phyloP scores from a whole-genome alignment of 1,140 invertebrate species.

The Alviniconcha marisindica region DNA sequence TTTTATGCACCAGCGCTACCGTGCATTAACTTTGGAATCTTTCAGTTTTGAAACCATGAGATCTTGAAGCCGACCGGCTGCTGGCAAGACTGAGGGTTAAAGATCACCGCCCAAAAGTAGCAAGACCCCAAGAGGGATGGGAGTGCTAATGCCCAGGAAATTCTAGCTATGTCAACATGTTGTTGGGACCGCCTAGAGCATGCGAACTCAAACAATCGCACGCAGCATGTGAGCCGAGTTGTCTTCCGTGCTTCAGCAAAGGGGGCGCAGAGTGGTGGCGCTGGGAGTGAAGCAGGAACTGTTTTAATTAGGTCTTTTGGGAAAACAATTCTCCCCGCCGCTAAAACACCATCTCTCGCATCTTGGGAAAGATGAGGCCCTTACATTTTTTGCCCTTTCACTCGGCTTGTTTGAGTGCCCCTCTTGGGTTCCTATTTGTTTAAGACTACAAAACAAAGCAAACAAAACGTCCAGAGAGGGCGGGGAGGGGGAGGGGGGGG shows the following conservation, averaged over 20 bases:
- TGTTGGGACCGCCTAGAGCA: not conserved
- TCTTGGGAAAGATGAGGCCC: not conserved
- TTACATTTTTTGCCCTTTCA: not conserved
- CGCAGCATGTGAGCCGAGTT: not conserved
- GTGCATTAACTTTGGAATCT: no score
- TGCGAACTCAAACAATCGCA: not conserved
- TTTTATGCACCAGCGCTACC: no score
- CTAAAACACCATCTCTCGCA: constrained; percentile 16
- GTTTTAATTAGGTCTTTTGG: constrained; percentile 27
- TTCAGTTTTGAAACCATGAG: no score
- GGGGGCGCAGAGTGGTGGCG: not conserved
- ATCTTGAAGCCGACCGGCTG: no score
- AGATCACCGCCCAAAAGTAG: no score
- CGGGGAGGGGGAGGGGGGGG: not conserved
- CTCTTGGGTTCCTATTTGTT: constrained; percentile 27
- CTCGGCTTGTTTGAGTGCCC: constrained; percentile 17
- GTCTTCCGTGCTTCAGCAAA: not conserved
- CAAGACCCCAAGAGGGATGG: no score
- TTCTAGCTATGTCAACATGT: constrained; percentile 18
- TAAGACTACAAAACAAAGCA: constrained; percentile 28
- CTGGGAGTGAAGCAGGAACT: constrained; percentile 16
- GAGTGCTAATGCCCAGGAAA: constrained; percentile 1
- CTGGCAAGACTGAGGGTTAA: no score
- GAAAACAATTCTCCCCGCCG: constrained; percentile 6
- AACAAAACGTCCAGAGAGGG: not conserved